phyloP scores from a whole-genome alignment of 2,888 invertebrate species.

The Synergus umbraculus region DNA sequence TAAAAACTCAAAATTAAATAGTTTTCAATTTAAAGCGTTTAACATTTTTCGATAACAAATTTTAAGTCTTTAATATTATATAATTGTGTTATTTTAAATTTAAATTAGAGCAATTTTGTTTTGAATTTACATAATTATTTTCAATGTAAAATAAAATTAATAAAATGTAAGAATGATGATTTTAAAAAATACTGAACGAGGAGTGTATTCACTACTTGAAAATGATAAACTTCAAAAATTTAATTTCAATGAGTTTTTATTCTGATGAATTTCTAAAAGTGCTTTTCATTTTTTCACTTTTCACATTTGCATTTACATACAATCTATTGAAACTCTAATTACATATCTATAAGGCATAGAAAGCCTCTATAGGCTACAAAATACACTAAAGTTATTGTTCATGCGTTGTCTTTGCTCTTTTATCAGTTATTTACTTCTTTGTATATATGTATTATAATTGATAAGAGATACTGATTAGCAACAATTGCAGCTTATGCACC shows the following conservation, averaged over 20 bases:
- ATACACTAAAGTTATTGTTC: conserved; percentile 38
- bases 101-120: no score
- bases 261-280: conserved; percentile 25
- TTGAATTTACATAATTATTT: no score
- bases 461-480: conserved; percentile 25
- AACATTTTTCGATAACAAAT: no score
- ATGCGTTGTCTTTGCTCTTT: conserved; percentile 32
- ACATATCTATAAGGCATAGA: conserved; percentile 22
- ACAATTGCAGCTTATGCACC: conserved; percentile 6
- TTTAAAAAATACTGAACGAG: not conserved
- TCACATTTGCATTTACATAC: not conserved
- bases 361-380: conserved; percentile 20
- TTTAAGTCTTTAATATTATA: no score
- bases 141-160: no score
- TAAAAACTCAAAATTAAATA: no score
- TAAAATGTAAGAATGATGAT: not conserved
- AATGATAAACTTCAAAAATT: not conserved
- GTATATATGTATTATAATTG: conserved; percentile 16
- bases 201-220: not conserved
- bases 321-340: conserved; percentile 17
- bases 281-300: not conserved
- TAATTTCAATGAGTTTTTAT: conserved; percentile 11
- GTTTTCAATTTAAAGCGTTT: no score
- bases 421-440: not conserved
- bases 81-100: no score